phyloP scores from a whole-genome alignment of 2,888 invertebrate species.

The Eilema caniola region DNA sequence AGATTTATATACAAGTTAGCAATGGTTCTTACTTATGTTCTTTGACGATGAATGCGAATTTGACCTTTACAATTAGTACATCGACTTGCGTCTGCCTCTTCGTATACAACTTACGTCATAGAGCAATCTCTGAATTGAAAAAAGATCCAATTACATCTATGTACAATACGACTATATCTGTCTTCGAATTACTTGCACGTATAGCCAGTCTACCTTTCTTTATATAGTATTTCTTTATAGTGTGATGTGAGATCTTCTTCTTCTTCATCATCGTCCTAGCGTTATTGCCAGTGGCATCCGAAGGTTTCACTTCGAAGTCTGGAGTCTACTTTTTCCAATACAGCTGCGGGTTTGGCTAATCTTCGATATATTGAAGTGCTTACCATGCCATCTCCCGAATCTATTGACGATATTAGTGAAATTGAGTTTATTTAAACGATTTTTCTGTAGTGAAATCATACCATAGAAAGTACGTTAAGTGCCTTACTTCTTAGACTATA shows the following conservation, averaged over 20 bases:
- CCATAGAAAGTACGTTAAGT: background rate
- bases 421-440: background rate
- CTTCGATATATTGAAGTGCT: no score
- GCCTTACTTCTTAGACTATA: slow-evolving; percentile 1
- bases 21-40: slow-evolving; percentile 35
- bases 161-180: background rate
- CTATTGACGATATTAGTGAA: no score
- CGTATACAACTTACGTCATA: slow-evolving; percentile 31
- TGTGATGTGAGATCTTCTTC: no score
- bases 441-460: background rate
- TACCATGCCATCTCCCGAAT: no score
- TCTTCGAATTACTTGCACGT: background rate
- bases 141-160: background rate
- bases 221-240: background rate
- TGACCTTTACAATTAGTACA: slow-evolving; percentile 43
- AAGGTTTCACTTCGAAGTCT: no score
- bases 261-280: no score
- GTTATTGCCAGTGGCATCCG: no score
- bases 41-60: slow-evolving; percentile 33
- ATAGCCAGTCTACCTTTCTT: background rate
- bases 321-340: no score
- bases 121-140: slow-evolving; percentile 14
- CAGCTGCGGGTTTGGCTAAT: no score
- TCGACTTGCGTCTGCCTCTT: slow-evolving; percentile 22
- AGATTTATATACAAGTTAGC: slow-evolving; percentile 47